Conservation (phyloP, 2,113 vertebrate species). For the Phrynosoma platyrhinos region DNA sequence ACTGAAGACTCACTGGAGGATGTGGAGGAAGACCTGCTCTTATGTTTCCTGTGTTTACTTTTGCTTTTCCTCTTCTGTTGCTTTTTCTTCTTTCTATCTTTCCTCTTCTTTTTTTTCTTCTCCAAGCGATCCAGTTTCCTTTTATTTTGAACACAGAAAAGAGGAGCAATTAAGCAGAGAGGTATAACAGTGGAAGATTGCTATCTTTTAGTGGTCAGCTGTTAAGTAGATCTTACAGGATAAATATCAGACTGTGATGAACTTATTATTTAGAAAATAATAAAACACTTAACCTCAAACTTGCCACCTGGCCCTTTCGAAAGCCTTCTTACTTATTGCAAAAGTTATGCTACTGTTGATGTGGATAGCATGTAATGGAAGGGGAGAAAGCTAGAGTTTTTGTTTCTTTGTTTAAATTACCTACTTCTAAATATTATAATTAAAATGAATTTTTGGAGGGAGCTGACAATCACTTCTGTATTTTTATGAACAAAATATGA, state of each 20-base stretch:
- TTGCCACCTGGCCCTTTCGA: background rate
- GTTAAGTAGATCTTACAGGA: slow-evolving; percentile 3
- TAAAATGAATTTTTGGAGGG: background rate
- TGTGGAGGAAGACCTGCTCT: slow-evolving; percentile 72
- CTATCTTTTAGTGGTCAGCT: slow-evolving; percentile 32
- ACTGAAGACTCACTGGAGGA: slow-evolving; percentile 80
- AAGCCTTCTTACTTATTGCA: slow-evolving; percentile 28
- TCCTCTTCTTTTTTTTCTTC: slow-evolving; percentile 89
- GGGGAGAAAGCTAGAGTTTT: background rate
- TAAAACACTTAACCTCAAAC: slow-evolving; percentile 25
- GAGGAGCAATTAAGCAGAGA: slow-evolving; percentile 30
- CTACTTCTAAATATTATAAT: slow-evolving; percentile 21
- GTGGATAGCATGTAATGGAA: slow-evolving; percentile 38
- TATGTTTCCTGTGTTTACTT: slow-evolving; percentile 88
- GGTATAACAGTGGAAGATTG: slow-evolving; percentile 17
- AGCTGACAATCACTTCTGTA: slow-evolving; percentile 12
- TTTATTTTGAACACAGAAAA: slow-evolving; percentile 73
- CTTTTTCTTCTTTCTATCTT: slow-evolving; percentile 86
- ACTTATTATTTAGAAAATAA: slow-evolving; percentile 34
- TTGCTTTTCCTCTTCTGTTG: slow-evolving; percentile 87
- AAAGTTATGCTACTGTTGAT: background rate
- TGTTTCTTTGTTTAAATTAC: background rate
- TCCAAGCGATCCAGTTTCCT: slow-evolving; percentile 97
- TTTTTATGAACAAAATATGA: background rate
- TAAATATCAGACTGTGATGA: slow-evolving; percentile 14